Evolutionary conservation across 2,797 vertebrate species (phyloP).

Genomic region (Micromesistius poutassou): DNA sequence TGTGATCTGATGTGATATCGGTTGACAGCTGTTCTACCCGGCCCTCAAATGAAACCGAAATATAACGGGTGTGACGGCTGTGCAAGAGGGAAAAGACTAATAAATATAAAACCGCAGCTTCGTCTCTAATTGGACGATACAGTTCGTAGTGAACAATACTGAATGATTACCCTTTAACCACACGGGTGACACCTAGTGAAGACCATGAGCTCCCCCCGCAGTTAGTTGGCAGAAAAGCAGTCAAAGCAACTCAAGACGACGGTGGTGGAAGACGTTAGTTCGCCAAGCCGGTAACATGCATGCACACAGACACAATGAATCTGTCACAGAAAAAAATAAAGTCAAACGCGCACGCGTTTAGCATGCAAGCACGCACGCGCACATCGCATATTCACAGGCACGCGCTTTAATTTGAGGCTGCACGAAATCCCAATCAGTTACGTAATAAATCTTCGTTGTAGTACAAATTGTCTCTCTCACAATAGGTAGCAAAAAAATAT

Average conservation of each 20-base stretch:
- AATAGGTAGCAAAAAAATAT: neutral
- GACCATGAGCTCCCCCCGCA: constrained; percentile 79
- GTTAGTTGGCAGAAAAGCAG: constrained; percentile 63
- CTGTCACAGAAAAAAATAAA: neutral
- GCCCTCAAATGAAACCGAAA: neutral
- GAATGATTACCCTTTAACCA: constrained; percentile 42
- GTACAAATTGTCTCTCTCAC: neutral
- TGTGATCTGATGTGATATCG: neutral
- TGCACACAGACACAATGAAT: neutral
- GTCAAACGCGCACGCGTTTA: too few species aligned
- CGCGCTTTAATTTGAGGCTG: neutral
- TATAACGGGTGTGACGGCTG: neutral
- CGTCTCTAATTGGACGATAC: neutral
- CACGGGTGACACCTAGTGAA: constrained; percentile 68
- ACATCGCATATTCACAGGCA: too few species aligned
- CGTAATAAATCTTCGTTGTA: too few species aligned
- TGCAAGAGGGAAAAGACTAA: neutral
- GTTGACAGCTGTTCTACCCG: neutral
- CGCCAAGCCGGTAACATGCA: constrained; percentile 48
- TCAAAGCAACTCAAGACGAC: constrained; percentile 51
- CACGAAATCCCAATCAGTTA: neutral
- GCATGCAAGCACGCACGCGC: neutral
- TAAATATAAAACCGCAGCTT: neutral
- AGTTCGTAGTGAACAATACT: neutral
- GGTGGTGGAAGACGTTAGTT: constrained; percentile 58